These are phyloP conservation scores for Poecilia picta DNA, from an alignment of 2,797 vertebrate genomes.

Conservation along the genomic window DNA sequence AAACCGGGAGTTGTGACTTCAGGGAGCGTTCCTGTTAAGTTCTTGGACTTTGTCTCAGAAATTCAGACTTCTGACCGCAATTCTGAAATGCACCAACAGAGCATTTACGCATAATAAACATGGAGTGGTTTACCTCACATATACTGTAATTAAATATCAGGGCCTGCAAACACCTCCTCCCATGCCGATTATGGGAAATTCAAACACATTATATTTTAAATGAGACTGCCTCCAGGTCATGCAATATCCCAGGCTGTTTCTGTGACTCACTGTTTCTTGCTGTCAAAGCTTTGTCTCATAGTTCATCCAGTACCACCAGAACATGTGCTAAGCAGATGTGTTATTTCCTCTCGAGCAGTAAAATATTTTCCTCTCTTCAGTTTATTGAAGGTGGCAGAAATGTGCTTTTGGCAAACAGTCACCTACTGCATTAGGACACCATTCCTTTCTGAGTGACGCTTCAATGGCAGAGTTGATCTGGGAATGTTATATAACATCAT, in stretches of 20 bases:
- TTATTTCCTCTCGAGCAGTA: conserved; percentile 33
- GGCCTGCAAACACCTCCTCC: not conserved
- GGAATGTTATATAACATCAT: conserved; percentile 19
- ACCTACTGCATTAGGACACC: conserved; percentile 21
- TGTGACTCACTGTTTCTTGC: not conserved
- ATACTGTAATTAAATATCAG: not conserved
- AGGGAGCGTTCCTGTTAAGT: not conserved
- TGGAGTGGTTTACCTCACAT: not conserved
- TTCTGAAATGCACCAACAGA: not conserved
- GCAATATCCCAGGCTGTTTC: not conserved
- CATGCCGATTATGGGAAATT: not conserved
- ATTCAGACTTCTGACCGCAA: not conserved
- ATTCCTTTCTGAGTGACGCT: conserved; percentile 17
- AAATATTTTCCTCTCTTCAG: conserved; percentile 27
- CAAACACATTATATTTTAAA: not conserved
- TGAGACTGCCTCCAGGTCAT: not conserved
- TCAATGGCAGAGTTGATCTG: conserved; percentile 17
- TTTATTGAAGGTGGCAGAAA: conserved; percentile 33
- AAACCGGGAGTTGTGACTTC: not conserved
- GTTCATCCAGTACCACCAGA: conserved; percentile 10
- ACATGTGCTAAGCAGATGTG: conserved; percentile 40
- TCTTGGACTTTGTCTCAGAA: not conserved
- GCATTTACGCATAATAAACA: not conserved
- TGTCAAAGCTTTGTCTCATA: not conserved
- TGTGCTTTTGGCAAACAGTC: conserved; percentile 24